A percentile compares a stretch with the other conserved stretches of the same genome.
Conservation (phyloP, 2,113 vertebrate genomes). For the Bubo blakistoni region DNA sequence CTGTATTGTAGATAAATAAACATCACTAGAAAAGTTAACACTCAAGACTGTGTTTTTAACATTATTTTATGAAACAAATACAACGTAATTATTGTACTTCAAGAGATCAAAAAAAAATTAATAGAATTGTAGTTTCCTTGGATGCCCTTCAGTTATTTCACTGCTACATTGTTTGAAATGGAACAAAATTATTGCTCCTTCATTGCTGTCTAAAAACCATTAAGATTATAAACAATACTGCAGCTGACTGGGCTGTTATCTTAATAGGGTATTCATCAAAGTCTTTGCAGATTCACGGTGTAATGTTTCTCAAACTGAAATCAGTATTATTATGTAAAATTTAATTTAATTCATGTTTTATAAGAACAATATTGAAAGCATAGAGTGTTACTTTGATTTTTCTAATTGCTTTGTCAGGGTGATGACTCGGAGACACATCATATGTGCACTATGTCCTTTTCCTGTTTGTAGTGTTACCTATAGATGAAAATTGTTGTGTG, state of each 20-base stretch:
- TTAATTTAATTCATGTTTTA: constrained; percentile 36
- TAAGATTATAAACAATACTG: constrained; percentile 69
- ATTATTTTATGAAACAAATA: constrained; percentile 16
- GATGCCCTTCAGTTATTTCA: constrained; percentile 48
- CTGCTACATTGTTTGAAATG: constrained; percentile 33
- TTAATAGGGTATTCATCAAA: constrained; percentile 72
- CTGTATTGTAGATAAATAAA: background rate
- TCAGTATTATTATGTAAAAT: constrained; percentile 45
- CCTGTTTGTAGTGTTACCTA: background rate
- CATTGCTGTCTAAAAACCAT: constrained; percentile 48
- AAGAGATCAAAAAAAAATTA: constrained; percentile 3
- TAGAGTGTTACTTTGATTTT: constrained; percentile 31
- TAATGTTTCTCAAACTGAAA: constrained; percentile 58
- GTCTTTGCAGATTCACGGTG: constrained; percentile 41
- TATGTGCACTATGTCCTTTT: background rate
- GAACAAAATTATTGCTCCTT: constrained; percentile 63
- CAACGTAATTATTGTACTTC: constrained; percentile 17
- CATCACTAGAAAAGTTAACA: background rate
- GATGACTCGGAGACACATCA: background rate
- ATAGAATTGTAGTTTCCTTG: constrained; percentile 14
- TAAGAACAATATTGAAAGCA: constrained; percentile 24
- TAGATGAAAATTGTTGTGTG: background rate
- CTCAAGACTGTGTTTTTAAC: background rate
- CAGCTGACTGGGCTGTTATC: constrained; percentile 59
- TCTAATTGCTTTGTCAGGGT: background rate